Evolutionary conservation across 2,113 vertebrate species (phyloP), one percentile per base, ranked within the genome.

Genomic region (Aspidoscelis tigris): DNA sequence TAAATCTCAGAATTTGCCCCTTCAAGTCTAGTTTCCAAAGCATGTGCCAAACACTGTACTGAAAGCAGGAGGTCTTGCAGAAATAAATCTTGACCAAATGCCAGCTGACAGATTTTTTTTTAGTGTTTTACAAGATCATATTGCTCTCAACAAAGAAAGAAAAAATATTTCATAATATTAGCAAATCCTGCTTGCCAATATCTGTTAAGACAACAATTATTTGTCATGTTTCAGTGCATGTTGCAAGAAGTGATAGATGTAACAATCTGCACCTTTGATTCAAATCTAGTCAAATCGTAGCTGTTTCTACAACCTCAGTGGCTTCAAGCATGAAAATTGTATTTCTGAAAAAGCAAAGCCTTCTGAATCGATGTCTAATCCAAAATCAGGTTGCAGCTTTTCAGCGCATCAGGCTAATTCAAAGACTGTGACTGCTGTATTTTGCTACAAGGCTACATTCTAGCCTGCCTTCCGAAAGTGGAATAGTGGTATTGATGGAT

Each of bases 21-120:
- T 88, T 76, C 4, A 53, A 69, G 74, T 83, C 69, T 64, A 21
- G 66, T 50, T 86, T 92, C 81, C 80, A 78, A 88, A 89, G 33
- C 21, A 7, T 64, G 83, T 44, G 21, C 39, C 33, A 44, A 88
- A 88, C 84, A 4, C 69, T 7, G 70, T 39, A 70, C 26, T 33
- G 83, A 64, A 83, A 6, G 58, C 2, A 88, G 83, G 4, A 70
- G 1, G 0, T 70, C 71, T 0, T 83, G 3, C 33, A 72, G 1
- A 14, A 71, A 65, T 64, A 86, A 88, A 88, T 2, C 0, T 61
- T 41, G 10, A 66, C 26, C 86, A 81, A 8, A 71, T 41, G 18
- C 6, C 22, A 90, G 70, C 61, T 78, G 76, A 88, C 1, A 83
- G 75, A 86, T 85, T 81, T 90, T 86, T 84, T 61, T 66, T 16